Evolutionary conservation across 2,888 invertebrate genomes (phyloP).

Genomic region (Empis livida): DNA sequence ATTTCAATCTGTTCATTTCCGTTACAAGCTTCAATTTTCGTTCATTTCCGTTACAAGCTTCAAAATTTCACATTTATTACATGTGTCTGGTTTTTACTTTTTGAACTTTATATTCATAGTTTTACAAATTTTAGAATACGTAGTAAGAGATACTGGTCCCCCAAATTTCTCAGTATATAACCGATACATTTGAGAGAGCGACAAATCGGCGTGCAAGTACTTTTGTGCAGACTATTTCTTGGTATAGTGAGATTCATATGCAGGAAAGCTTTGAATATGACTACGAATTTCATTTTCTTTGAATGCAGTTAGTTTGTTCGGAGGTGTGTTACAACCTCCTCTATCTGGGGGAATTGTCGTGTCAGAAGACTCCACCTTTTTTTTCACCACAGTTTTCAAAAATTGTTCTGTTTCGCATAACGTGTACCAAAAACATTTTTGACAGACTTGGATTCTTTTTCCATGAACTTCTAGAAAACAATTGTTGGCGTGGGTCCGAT

Average conservation of each 20-base stretch:
- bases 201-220: constrained; percentile 5
- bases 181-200: constrained; percentile 5
- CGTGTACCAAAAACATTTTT: constrained; percentile 13
- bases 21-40: background rate
- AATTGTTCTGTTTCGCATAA: constrained; percentile 13
- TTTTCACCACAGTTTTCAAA: constrained; percentile 12
- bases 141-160: background rate
- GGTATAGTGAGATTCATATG: constrained; percentile 5
- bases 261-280: background rate
- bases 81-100: background rate
- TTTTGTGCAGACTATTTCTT: constrained; percentile 4
- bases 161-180: constrained; percentile 6
- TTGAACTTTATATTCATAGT: background rate
- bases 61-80: background rate
- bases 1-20: background rate
- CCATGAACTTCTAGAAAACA: constrained; percentile 11
- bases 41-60: background rate
- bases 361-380: constrained; percentile 6
- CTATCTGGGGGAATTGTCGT: constrained; percentile 3
- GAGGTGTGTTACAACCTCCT: constrained; percentile 5
- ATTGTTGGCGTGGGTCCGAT: constrained; percentile 6
- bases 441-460: constrained; percentile 11
- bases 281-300: constrained; percentile 7
- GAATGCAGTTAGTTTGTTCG: constrained; percentile 7
- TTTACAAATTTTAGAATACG: background rate